phyloP scores from a whole-genome alignment of 2,113 vertebrate species.

The Petrocephalus microphthalmus region DNA sequence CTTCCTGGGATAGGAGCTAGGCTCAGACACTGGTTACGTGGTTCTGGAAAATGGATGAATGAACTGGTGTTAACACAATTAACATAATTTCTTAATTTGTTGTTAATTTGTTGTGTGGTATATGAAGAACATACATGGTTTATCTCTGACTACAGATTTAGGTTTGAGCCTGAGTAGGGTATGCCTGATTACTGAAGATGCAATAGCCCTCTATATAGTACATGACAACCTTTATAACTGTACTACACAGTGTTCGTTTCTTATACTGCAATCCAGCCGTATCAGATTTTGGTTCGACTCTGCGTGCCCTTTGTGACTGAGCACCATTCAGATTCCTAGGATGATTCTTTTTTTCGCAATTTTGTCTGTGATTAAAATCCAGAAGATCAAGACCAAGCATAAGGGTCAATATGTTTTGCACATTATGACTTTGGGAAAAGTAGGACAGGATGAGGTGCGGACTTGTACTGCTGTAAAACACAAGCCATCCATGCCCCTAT shows the following conservation, averaged over 20 bases:
- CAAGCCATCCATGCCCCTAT: background rate
- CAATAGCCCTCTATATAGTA: background rate
- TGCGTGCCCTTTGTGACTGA: background rate
- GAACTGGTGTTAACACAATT: no score
- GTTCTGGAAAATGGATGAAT: no score
- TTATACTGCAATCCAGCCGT: background rate
- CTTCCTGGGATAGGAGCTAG: no score
- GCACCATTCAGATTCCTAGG: background rate
- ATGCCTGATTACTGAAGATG: conserved; percentile 42
- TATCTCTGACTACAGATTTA: conserved; percentile 16
- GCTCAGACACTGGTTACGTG: no score
- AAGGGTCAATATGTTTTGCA: background rate
- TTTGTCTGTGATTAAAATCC: background rate
- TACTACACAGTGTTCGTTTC: background rate
- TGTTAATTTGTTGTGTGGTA: background rate
- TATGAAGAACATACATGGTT: background rate
- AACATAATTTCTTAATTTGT: background rate
- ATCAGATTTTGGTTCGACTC: background rate
- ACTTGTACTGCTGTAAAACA: conserved; percentile 8
- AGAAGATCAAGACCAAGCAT: background rate
- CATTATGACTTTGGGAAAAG: conserved; percentile 9
- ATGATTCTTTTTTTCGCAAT: background rate
- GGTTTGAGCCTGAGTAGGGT: conserved; percentile 39
- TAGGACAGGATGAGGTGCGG: conserved; percentile 26
- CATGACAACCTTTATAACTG: background rate